Evolutionary conservation across 2,113 vertebrate genomes (phyloP).

Genomic region (Hylia prasina): DNA sequence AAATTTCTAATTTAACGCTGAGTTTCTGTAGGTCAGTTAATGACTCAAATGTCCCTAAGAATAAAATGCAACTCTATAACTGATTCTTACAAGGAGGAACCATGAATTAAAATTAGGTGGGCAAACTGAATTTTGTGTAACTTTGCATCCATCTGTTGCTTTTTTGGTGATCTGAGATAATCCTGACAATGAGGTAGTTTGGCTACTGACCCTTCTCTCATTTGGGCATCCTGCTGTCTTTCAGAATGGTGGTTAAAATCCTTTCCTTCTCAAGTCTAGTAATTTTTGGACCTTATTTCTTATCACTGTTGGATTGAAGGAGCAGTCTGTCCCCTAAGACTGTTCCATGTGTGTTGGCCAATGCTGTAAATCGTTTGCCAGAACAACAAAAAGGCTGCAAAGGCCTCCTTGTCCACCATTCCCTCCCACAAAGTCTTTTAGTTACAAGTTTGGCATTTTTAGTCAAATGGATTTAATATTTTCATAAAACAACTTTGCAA

Average conservation of each 20-base stretch:
- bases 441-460: background rate
- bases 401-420: background rate
- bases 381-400: conserved; percentile 13
- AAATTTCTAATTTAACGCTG: background rate
- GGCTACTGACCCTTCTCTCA: background rate
- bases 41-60: background rate
- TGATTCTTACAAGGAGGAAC: background rate
- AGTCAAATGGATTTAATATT: background rate
- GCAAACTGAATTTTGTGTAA: background rate
- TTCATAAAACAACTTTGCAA: background rate
- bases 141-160: background rate
- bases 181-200: background rate
- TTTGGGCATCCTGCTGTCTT: background rate
- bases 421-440: background rate
- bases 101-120: background rate
- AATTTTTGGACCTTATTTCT: background rate
- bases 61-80: background rate
- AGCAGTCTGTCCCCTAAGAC: conserved; percentile 5
- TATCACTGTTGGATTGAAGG: conserved; percentile 1
- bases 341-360: conserved; percentile 21
- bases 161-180: background rate
- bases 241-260: background rate
- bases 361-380: background rate
- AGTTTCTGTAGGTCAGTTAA: background rate
- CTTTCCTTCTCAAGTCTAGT: background rate